A percentile compares a stretch with the other conserved stretches of the same genome.
Evolutionary conservation across 1,140 invertebrate species (phyloP).

Genomic region (Neodiprion fabricii): DNA sequence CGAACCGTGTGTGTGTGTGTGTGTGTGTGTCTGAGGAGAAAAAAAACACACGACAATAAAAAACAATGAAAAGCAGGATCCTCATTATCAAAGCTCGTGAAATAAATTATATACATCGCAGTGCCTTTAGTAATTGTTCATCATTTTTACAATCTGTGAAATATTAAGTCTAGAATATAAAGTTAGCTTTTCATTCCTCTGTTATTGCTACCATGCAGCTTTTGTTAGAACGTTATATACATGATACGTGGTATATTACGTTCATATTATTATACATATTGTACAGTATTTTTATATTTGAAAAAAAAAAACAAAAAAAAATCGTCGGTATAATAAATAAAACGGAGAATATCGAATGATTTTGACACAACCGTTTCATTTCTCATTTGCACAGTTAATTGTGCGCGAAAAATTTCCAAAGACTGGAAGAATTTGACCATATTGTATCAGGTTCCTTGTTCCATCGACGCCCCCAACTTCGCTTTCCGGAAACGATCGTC

Average conservation of each 20-base stretch:
- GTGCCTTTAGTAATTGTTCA: neutral
- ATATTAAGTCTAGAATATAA: constrained; percentile 11
- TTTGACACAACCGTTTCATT: no score
- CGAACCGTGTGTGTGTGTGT: constrained; percentile 10
- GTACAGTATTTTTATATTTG: constrained; percentile 52
- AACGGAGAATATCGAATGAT: no score
- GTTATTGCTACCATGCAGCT: constrained; percentile 18
- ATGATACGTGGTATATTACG: constrained; percentile 11
- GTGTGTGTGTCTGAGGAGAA: neutral
- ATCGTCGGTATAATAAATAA: no score
- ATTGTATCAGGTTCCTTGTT: no score
- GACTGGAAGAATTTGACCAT: no score
- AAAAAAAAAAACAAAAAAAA: neutral
- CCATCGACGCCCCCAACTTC: no score
- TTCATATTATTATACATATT: constrained; percentile 7
- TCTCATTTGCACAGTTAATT: no score
- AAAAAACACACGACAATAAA: neutral
- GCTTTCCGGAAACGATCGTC: no score
- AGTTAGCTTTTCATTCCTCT: constrained; percentile 40
- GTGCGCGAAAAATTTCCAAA: no score
- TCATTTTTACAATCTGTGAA: neutral
- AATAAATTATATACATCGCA: constrained; percentile 15
- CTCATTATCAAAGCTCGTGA: neutral
- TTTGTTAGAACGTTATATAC: constrained; percentile 18
- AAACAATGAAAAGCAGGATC: neutral